These are phyloP conservation scores for Trichomalopsis sarcophagae DNA, from an alignment of 1,140 invertebrate species.

Conservation along the genomic window DNA sequence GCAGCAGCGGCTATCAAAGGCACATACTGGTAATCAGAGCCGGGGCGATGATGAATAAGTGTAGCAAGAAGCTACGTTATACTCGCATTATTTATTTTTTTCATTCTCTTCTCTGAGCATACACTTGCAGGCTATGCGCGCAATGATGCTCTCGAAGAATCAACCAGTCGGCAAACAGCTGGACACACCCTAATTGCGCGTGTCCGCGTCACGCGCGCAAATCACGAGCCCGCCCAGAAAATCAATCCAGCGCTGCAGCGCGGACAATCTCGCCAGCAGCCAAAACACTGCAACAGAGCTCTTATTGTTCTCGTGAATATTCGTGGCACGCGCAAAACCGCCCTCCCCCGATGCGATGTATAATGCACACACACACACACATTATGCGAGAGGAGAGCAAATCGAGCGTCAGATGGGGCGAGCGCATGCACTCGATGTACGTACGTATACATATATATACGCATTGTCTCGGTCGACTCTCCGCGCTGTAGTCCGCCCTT, in stretches of 20 bases:
- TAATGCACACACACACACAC: not conserved
- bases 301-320: not conserved
- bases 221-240: not conserved
- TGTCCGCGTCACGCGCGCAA: not conserved
- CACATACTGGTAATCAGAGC: too few species aligned
- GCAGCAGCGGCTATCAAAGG: not conserved
- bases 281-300: not conserved
- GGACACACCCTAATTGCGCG: not conserved
- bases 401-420: not conserved
- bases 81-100: too few species aligned
- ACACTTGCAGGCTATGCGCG: too few species aligned
- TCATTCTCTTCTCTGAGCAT: too few species aligned
- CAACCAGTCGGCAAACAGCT: not conserved
- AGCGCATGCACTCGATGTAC: not conserved
- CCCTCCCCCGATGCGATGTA: not conserved
- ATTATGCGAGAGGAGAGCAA: not conserved
- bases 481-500: conserved; percentile 20
- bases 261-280: not conserved
- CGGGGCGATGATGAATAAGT: too few species aligned
- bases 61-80: too few species aligned
- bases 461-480: conserved; percentile 8
- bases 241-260: not conserved
- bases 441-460: not conserved
- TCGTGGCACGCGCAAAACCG: not conserved
- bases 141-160: too few species aligned